These are phyloP conservation scores for Coreius guichenoti DNA, from an alignment of 2,797 vertebrate genomes.

Conservation along the genomic window DNA sequence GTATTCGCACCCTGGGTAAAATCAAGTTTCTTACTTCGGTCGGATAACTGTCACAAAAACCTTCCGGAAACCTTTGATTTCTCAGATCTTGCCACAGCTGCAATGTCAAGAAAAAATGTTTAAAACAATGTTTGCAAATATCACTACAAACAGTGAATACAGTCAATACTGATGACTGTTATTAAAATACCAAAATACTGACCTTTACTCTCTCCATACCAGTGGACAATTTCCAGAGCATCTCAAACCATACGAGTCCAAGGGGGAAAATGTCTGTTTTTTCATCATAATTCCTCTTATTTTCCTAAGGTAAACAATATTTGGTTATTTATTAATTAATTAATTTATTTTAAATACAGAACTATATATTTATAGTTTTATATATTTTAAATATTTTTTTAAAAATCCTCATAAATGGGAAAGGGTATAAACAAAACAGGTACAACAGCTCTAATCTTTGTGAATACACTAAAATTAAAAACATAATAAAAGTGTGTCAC, in stretches of 20 bases:
- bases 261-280: conserved; percentile 63
- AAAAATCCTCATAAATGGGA: too few species aligned
- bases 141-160: neutral
- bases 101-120: neutral
- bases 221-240: conserved; percentile 56
- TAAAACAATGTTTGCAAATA: neutral
- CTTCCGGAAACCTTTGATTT: conserved; percentile 22
- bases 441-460: too few species aligned
- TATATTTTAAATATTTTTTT: too few species aligned
- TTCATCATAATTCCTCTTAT: conserved; percentile 40
- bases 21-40: conserved; percentile 46
- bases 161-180: neutral
- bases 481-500: neutral
- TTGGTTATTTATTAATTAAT: neutral
- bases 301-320: conserved; percentile 26
- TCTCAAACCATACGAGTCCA: conserved; percentile 61
- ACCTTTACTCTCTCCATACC: conserved; percentile 3
- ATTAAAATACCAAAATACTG: neutral
- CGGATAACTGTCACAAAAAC: neutral
- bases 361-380: too few species aligned
- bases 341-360: neutral
- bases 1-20: neutral
- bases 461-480: too few species aligned
- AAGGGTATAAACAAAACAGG: too few species aligned
- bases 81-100: conserved; percentile 44